Conservation (phyloP, 2,797 vertebrate genomes). For the Dermochelys coriacea region DNA sequence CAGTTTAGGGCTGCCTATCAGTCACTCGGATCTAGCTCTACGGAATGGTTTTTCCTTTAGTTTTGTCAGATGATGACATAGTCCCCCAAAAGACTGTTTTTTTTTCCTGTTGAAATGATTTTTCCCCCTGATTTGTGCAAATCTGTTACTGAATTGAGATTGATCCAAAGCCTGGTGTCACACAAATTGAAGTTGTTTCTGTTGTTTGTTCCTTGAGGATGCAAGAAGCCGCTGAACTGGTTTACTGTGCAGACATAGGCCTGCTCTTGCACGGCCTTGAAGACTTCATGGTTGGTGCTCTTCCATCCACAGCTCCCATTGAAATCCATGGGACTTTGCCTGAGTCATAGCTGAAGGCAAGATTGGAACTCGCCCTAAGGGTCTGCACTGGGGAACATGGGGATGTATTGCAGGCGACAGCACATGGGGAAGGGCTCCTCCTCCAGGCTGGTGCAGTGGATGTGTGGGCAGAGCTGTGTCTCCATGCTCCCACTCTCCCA, state of each 20-base stretch:
- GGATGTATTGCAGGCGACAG: not conserved
- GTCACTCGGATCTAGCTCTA: conserved; percentile 9
- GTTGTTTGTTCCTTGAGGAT: not conserved
- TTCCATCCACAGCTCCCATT: not conserved
- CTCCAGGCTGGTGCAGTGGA: not conserved
- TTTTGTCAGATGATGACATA: not conserved
- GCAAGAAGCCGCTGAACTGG: not conserved
- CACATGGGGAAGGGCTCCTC: not conserved
- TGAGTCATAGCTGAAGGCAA: not conserved
- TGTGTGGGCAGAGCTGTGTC: too few relatives aligned
- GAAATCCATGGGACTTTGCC: not conserved
- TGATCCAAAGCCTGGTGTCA: not conserved
- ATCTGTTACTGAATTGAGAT: not conserved
- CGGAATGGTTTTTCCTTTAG: conserved; percentile 15
- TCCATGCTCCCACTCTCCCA: not conserved
- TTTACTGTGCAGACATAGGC: not conserved
- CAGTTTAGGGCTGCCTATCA: conserved; percentile 23
- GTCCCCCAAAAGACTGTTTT: conserved; percentile 3
- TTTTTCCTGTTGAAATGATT: conserved; percentile 29
- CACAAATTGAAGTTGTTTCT: conserved; percentile 23
- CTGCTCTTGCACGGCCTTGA: not conserved
- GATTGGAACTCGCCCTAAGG: not conserved
- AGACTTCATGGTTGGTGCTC: not conserved
- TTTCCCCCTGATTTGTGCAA: conserved; percentile 21
- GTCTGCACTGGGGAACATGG: not conserved